phyloP scores from a whole-genome alignment of 1,140 invertebrate genomes.

The Rhynchophorus ferrugineus region DNA sequence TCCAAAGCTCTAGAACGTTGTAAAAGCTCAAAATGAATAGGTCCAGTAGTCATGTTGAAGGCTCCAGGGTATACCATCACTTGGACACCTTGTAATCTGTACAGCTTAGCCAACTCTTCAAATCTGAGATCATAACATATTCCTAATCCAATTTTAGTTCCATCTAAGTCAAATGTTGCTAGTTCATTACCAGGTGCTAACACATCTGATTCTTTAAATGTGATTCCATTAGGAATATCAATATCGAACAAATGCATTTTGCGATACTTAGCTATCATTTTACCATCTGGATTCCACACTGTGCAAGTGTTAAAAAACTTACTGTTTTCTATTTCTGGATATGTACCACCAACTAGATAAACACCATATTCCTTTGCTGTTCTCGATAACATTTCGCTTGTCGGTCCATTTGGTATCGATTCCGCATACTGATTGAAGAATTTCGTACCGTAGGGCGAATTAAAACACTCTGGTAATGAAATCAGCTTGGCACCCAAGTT shows the following conservation, averaged over 20 bases:
- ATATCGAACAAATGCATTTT: constrained; percentile 96
- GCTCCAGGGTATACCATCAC: constrained; percentile 55
- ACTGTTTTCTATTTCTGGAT: constrained; percentile 66
- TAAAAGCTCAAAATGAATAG: constrained; percentile 85
- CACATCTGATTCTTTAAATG: constrained; percentile 87
- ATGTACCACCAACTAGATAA: constrained; percentile 82
- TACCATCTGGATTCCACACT: constrained; percentile 74
- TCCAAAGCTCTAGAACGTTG: constrained; percentile 74
- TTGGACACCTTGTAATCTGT: constrained; percentile 48
- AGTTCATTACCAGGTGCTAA: constrained; percentile 69
- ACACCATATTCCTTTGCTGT: constrained; percentile 71
- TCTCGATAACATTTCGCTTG: constrained; percentile 59
- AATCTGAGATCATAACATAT: constrained; percentile 95
- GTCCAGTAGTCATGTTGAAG: constrained; percentile 94
- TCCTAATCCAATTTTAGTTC: constrained; percentile 87
- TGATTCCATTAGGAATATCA: constrained; percentile 84
- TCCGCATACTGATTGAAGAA: constrained; percentile 85
- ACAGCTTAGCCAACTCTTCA: constrained; percentile 78
- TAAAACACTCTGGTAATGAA: constrained; percentile 87
- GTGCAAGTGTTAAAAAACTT: constrained; percentile 88
- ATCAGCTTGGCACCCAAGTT: constrained; percentile 68
- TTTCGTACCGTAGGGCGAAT: constrained; percentile 87
- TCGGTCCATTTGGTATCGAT: constrained; percentile 67
- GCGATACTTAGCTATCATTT: constrained; percentile 64
- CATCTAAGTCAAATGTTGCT: constrained; percentile 65